Conservation (phyloP, 2,113 vertebrate genomes). For the Elephas maximus region DNA sequence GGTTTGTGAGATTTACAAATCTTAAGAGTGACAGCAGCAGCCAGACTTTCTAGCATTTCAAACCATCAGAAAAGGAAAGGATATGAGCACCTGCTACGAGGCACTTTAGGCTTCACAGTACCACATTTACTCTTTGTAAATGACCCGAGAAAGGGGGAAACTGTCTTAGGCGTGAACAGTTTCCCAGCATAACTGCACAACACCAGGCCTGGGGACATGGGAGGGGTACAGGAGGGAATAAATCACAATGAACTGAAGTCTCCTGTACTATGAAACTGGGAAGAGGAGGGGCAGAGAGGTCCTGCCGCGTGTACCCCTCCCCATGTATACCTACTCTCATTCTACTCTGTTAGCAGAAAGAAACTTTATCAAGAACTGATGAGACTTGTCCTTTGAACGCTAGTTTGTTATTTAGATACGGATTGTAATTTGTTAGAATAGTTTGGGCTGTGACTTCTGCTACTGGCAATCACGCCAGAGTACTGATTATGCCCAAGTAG, state of each 20-base stretch:
- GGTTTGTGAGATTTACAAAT: neutral
- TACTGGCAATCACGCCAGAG: neutral
- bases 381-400: neutral
- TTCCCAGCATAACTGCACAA: neutral
- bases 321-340: accelerated
- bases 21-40: neutral
- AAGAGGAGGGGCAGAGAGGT: accelerated
- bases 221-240: too few species aligned
- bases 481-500: conserved; percentile 6
- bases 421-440: neutral
- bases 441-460: conserved; percentile 45
- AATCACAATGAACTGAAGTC: neutral
- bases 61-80: neutral
- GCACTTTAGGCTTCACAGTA: too few species aligned
- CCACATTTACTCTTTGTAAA: neutral
- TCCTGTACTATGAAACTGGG: neutral
- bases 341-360: neutral
- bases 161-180: neutral
- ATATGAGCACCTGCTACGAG: accelerated
- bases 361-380: conserved; percentile 13
- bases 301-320: neutral
- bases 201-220: neutral
- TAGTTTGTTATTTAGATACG: neutral
- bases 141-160: too few species aligned
- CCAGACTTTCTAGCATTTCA: neutral